phyloP scores from a whole-genome alignment of 2,113 vertebrate genomes.

The Tapirus terrestris region DNA sequence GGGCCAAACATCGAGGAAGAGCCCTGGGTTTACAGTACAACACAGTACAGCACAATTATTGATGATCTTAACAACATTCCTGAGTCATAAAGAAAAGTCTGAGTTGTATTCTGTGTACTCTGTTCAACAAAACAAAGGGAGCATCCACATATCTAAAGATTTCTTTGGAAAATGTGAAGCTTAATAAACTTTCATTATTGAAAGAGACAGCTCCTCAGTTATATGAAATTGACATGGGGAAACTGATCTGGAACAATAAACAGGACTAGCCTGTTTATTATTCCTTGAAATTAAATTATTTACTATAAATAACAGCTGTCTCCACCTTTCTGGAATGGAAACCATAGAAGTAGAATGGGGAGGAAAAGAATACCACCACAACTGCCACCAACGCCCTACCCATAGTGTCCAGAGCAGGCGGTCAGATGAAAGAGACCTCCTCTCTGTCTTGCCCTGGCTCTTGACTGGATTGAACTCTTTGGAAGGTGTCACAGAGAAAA shows the following conservation, averaged over 20 bases:
- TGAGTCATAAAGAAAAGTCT: background rate
- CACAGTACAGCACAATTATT: background rate
- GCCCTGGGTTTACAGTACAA: background rate
- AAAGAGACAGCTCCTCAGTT: background rate
- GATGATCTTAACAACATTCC: background rate
- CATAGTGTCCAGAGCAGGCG: background rate
- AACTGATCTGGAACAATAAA: background rate
- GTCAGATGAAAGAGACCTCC: background rate
- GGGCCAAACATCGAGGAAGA: background rate
- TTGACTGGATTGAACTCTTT: background rate
- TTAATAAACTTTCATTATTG: background rate
- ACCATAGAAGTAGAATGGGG: background rate
- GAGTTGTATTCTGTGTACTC: background rate
- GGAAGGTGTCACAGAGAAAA: background rate
- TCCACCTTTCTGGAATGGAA: background rate
- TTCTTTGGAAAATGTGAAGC: background rate
- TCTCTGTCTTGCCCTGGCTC: background rate
- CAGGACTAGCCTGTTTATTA: background rate
- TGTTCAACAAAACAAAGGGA: background rate
- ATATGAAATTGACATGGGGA: background rate
- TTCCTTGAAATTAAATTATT: background rate
- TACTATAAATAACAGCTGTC: background rate
- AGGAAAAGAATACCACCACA: background rate
- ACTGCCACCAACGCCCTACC: background rate
- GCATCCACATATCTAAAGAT: background rate